phyloP scores from a whole-genome alignment of 2,113 vertebrate genomes.

The Leiothrix lutea region DNA sequence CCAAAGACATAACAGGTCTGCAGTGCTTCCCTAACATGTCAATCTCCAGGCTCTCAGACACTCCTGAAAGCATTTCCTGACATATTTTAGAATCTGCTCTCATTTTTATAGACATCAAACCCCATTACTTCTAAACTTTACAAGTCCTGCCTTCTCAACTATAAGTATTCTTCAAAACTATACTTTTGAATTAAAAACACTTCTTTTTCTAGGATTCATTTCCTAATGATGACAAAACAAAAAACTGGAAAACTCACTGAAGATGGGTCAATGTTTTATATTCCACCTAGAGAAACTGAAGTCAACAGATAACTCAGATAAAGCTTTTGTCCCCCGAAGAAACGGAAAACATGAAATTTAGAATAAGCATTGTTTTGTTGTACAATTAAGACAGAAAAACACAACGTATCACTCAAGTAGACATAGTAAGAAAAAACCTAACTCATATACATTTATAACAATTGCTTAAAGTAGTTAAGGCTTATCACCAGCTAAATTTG shows the following conservation, averaged over 20 bases:
- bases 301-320: not conserved
- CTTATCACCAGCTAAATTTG: not conserved
- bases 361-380: not conserved
- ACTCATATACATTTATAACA: not conserved
- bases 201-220: not conserved
- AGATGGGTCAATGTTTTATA: not conserved
- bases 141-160: not conserved
- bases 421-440: not conserved
- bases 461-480: not conserved
- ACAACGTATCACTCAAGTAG: not conserved
- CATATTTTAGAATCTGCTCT: not conserved
- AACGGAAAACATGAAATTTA: not conserved
- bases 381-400: not conserved
- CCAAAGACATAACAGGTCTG: not conserved
- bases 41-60: not conserved
- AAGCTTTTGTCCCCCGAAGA: not conserved
- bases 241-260: rapidly evolving
- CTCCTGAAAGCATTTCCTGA: not conserved
- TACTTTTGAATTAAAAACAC: not conserved
- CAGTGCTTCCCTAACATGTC: not conserved
- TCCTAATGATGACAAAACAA: not conserved
- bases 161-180: not conserved
- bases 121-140: not conserved
- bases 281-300: not conserved
- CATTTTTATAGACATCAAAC: not conserved